Percentiles rank a stretch among this genome's conserved stretches.
These are phyloP conservation scores for Alsophila aescularia DNA, from an alignment of 2,888 invertebrate genomes.

Conservation along the genomic window DNA sequence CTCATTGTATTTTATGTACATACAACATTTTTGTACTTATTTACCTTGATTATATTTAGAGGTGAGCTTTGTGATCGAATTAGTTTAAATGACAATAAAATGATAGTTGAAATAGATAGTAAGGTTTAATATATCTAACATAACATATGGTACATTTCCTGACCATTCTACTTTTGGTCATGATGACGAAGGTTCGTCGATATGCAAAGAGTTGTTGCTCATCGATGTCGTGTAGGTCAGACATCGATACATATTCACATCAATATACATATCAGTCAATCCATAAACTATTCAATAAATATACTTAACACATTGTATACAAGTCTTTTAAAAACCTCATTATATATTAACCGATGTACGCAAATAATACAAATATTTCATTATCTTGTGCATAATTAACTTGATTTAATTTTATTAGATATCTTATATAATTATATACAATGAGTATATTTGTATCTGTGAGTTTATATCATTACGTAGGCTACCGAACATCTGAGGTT, in stretches of 20 bases:
- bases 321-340: neutral
- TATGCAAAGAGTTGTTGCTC: no score
- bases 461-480: constrained; percentile 21
- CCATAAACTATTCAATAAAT: neutral
- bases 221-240: no score
- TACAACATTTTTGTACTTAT: constrained; percentile 28
- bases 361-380: constrained; percentile 2
- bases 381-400: constrained; percentile 7
- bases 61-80: constrained; percentile 23
- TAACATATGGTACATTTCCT: no score
- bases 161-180: no score
- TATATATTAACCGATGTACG: neutral
- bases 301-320: neutral
- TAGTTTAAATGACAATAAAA: constrained; percentile 26
- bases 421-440: constrained; percentile 7
- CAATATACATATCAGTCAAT: no score
- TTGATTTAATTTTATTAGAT: neutral
- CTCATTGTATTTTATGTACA: constrained; percentile 31
- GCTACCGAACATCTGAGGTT: constrained; percentile 27
- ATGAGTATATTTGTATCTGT: constrained; percentile 1
- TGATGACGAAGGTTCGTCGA: no score
- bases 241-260: no score
- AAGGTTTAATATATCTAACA: no score
- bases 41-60: constrained; percentile 16
- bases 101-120: no score